phyloP scores from a whole-genome alignment of 2,797 vertebrate species.

The Valencia hispanica region DNA sequence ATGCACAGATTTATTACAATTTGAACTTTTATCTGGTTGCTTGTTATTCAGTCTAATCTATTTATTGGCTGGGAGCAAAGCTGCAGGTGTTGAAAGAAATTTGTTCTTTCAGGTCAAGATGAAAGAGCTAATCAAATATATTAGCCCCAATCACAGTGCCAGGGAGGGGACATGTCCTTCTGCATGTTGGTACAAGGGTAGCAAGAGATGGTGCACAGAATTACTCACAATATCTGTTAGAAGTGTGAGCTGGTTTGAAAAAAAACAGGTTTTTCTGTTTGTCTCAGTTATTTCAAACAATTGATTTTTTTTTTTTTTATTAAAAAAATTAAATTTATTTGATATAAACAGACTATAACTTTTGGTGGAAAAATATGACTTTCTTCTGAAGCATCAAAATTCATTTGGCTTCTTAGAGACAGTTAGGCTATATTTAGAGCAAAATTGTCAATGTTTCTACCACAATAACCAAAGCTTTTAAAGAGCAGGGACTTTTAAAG shows the following conservation, averaged over 20 bases:
- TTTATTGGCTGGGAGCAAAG: conserved; percentile 23
- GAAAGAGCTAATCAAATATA: conserved; percentile 20
- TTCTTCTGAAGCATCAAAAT: background rate
- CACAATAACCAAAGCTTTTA: background rate
- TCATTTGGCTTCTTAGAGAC: background rate
- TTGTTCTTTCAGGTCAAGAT: conserved; percentile 19
- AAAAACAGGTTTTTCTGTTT: background rate
- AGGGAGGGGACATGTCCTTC: background rate
- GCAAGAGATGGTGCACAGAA: background rate
- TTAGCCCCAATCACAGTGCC: background rate
- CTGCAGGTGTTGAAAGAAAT: conserved; percentile 26
- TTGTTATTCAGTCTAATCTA: conserved; percentile 10
- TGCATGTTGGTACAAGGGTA: background rate
- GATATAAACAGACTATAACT: no score
- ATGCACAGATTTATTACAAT: conserved; percentile 10
- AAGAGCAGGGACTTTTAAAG: background rate
- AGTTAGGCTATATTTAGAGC: background rate
- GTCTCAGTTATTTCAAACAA: no score
- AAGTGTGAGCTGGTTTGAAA: background rate
- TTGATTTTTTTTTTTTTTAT: no score
- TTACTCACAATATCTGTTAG: background rate
- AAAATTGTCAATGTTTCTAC: background rate
- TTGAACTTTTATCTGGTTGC: conserved; percentile 14
- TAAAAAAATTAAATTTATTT: no score
- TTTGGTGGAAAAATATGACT: no score